These are phyloP conservation scores for Anorthoa munda DNA, from an alignment of 2,888 invertebrate genomes.

Conservation along the genomic window DNA sequence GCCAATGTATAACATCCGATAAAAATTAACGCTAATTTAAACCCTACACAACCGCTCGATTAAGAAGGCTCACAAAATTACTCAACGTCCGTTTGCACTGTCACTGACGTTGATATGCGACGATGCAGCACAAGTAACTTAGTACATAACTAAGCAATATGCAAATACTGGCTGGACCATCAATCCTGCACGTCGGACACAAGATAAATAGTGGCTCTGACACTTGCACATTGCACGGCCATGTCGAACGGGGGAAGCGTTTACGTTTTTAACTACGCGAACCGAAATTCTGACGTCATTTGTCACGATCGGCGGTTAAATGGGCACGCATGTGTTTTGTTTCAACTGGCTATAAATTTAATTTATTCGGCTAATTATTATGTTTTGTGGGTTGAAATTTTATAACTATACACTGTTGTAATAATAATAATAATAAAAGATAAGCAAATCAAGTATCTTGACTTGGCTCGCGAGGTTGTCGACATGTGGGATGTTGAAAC, in stretches of 20 bases:
- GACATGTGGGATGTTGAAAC: no score
- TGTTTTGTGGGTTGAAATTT: no score
- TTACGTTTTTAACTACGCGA: constrained; percentile 51
- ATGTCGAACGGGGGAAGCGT: constrained; percentile 49
- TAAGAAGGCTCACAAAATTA: constrained; percentile 5
- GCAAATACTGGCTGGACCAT: constrained; percentile 79
- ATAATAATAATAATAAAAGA: no score
- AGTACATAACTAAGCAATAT: constrained; percentile 73
- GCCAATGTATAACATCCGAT: background rate
- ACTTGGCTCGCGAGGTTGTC: no score
- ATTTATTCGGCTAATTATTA: background rate
- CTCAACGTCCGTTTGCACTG: constrained; percentile 26
- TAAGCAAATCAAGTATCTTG: no score
- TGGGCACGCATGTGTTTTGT: constrained; percentile 40
- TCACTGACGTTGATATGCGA: constrained; percentile 39
- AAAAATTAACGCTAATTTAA: background rate
- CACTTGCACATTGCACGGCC: constrained; percentile 73
- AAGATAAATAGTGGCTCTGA: constrained; percentile 82
- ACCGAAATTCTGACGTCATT: constrained; percentile 51
- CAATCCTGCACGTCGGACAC: constrained; percentile 75
- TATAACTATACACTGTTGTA: no score
- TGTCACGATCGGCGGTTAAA: constrained; percentile 44
- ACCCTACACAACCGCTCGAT: background rate
- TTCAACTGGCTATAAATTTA: constrained; percentile 14
- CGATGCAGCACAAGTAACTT: constrained; percentile 45